These are phyloP conservation scores for Cirrhinus mrigala DNA, from an alignment of 2,797 vertebrate species.

Conservation along the genomic window DNA sequence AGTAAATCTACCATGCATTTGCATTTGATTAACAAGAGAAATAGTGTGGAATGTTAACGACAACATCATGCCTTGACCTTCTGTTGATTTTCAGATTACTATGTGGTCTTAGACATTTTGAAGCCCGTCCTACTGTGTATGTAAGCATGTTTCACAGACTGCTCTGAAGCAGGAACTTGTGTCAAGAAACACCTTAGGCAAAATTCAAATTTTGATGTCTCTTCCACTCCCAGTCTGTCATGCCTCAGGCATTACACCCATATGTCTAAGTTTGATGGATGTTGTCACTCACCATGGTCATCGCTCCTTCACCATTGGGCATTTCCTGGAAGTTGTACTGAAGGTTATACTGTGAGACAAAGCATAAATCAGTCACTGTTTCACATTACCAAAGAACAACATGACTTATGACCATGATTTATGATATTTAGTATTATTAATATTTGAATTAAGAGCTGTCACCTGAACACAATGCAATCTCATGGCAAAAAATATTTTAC, in stretches of 20 bases:
- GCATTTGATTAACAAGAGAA: not conserved
- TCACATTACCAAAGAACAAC: not conserved
- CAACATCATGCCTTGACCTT: not conserved
- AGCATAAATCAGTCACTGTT: not conserved
- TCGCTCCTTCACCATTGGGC: not conserved
- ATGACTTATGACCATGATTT: not conserved
- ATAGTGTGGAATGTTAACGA: not conserved
- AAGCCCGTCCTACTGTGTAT: not conserved
- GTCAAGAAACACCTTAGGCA: not conserved
- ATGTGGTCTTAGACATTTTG: not conserved
- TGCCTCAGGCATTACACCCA: not conserved
- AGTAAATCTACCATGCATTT: not conserved
- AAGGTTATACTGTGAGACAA: not conserved
- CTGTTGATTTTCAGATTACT: not conserved
- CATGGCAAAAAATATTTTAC: not conserved
- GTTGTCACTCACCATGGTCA: conserved; percentile 17
- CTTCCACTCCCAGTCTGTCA: not conserved
- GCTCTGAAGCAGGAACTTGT: not conserved
- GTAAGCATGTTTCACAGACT: not conserved
- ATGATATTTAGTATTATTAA: not conserved
- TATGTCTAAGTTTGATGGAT: not conserved
- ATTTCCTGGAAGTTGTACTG: not conserved
- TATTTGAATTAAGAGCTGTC: not conserved
- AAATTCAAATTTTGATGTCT: not conserved
- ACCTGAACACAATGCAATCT: not conserved